These are phyloP conservation scores for Misgurnus anguillicaudatus DNA, from an alignment of 2,113 vertebrate species.

Conservation along the genomic window DNA sequence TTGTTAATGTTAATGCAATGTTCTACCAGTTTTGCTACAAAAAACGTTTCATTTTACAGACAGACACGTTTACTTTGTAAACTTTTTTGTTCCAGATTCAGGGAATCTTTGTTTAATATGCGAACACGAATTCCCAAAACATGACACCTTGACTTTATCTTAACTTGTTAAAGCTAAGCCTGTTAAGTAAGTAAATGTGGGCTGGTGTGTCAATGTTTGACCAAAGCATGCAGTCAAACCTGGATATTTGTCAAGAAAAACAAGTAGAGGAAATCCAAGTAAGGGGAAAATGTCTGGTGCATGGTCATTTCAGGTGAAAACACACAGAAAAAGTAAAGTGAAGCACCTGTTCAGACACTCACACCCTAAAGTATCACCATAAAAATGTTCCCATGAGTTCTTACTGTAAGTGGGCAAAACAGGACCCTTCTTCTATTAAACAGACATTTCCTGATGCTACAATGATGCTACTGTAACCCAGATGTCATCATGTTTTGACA, in stretches of 20 bases:
- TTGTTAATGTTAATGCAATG: no score
- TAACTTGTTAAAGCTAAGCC: not conserved
- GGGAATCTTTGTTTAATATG: no score
- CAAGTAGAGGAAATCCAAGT: not conserved
- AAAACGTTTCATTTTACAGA: no score
- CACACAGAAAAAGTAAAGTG: not conserved
- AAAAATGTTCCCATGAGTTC: not conserved
- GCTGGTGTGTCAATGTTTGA: not conserved
- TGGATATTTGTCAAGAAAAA: not conserved
- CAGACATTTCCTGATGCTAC: constrained; percentile 45
- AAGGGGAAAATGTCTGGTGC: not conserved
- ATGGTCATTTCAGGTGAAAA: constrained; percentile 10
- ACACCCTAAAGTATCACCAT: no score
- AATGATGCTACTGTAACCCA: constrained; percentile 42
- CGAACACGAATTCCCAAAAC: not conserved
- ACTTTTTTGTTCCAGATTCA: no score
- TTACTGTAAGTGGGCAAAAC: not conserved
- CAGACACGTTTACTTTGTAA: no score
- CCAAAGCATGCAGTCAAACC: not conserved
- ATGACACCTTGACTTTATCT: not conserved
- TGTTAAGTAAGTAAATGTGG: not conserved
- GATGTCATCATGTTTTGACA: constrained; percentile 30
- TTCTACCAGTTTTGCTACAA: no score
- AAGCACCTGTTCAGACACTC: not conserved
- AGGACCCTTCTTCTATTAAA: not conserved